Base-by-base conservation (phyloP, 1,140 invertebrate genomes). In the Drosophila kurseongensis region DNA sequence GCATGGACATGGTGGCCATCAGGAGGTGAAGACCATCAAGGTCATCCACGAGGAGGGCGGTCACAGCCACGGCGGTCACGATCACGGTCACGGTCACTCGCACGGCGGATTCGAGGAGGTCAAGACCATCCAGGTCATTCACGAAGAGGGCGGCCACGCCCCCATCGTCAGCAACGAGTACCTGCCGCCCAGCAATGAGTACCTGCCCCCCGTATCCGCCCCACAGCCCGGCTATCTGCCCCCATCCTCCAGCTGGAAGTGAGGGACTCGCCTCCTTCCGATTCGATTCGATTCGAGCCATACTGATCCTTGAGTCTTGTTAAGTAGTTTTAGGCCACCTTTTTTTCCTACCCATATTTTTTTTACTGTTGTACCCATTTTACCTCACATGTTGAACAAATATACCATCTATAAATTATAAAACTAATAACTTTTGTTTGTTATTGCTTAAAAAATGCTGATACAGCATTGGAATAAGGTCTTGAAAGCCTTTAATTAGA, bases 21-120 rank as follows among this genome's bases (percentile, higher is more conserved):
- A 77, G 38, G 77, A 84, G 18, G 76, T 91, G 2, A 91, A 91
- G 44, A 86, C 75, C 16, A 80, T 91, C 14, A 86, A 90, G 54
- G 90, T 91, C 7, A 91, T 91, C 54, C 90, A 91, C 7, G 75
- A 91, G 57, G 85, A 91, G 51, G 75, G 51, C 23, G 73, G 78
- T 32, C 66, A 72, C 41, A 69, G 48, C 6, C 76, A 78, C 29
- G 68, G 48, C 16, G 59, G 69, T 54, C 48, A 51, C 14, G 80
- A 78, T 18, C 68, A 38, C 29, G 67, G 57, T 32, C 51, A 60
- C 42, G 74, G 65, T 38, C 62, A 38, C 51, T 72, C 52, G 23
- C 63, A 80, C 14, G 63, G 59, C 18, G 63, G 63, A 12, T 60
- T 60, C 29, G 78, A 77, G 44, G 78, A 79, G 36, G 75, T 90